Conservation (phyloP, 2,888 invertebrate genomes). For the Plemyria rubiginata region DNA sequence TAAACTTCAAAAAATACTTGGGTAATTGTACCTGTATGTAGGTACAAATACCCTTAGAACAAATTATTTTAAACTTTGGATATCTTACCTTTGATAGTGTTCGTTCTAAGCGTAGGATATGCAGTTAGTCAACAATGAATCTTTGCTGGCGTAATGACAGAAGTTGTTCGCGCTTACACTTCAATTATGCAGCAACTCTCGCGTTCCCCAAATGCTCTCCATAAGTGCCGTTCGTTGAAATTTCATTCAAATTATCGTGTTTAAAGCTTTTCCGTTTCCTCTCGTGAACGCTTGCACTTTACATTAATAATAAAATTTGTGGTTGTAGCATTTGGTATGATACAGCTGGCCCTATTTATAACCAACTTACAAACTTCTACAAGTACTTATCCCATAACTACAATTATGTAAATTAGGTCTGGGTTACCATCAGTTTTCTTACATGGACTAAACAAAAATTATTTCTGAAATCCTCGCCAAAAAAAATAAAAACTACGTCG, state of each 20-base stretch:
- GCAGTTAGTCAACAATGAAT: constrained; percentile 7
- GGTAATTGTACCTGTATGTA: no score
- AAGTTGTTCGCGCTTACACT: constrained; percentile 18
- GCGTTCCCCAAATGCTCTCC: constrained; percentile 18
- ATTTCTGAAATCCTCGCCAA: no score
- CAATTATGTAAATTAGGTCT: no score
- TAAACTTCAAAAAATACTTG: no score
- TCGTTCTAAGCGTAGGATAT: not conserved
- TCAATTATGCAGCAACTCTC: constrained; percentile 28
- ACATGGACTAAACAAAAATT: no score
- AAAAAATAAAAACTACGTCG: no score
- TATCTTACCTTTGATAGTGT: no score
- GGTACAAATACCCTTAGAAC: no score
- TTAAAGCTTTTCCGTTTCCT: constrained; percentile 9
- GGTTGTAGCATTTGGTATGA: not conserved
- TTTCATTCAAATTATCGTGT: constrained; percentile 17
- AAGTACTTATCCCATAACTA: no score
- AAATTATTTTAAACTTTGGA: no score
- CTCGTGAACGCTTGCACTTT: not conserved
- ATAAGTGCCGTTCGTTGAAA: constrained; percentile 19
- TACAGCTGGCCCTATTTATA: not conserved
- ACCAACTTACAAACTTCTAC: no score
- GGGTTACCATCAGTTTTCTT: no score
- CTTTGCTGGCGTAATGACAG: constrained; percentile 12
- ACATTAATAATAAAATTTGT: not conserved